A percentile compares a stretch with the other conserved stretches of the same genome.
Evolutionary conservation across 2,113 vertebrate genomes (phyloP).

Genomic region (Hystrix cristata): DNA sequence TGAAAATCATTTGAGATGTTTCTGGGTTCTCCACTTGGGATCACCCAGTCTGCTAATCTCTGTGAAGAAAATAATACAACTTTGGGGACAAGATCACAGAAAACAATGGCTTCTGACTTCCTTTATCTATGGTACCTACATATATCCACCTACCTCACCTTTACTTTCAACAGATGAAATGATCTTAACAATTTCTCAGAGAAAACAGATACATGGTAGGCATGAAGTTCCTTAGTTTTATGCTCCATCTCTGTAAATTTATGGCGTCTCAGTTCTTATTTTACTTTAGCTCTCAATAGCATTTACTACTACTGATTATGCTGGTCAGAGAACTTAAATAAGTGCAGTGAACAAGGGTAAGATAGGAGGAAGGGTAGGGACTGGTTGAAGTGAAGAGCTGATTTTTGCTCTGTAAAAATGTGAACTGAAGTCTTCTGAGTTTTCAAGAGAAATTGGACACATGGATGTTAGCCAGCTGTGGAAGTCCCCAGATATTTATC

Average conservation of each 20-base stretch:
- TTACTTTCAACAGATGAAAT: slow-evolving; percentile 57
- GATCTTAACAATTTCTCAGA: neutral
- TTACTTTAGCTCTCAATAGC: slow-evolving; percentile 1
- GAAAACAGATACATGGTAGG: neutral
- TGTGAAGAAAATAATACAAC: slow-evolving; percentile 26
- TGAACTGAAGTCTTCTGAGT: neutral
- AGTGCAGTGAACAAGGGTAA: neutral
- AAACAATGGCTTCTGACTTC: neutral
- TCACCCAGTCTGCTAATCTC: neutral
- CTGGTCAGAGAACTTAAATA: slow-evolving; percentile 5
- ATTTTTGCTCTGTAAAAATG: slow-evolving; percentile 9
- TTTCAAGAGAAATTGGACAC: slow-evolving; percentile 49
- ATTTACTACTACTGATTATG: slow-evolving; percentile 27
- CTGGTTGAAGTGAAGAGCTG: slow-evolving; percentile 22
- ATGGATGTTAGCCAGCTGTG: slow-evolving; percentile 16
- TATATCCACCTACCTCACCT: neutral
- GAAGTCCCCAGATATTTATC: slow-evolving; percentile 10
- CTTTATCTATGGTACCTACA: neutral
- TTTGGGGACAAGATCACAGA: neutral
- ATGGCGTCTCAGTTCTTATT: neutral
- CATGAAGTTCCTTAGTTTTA: neutral
- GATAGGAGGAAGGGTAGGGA: neutral
- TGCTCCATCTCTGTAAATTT: slow-evolving; percentile 8
- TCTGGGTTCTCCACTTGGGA: neutral
- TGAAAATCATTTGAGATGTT: neutral